Percentiles rank a stretch among this genome's conserved stretches.
phyloP scores from a whole-genome alignment of 2,888 invertebrate species.

The Antheraea yamamai region DNA sequence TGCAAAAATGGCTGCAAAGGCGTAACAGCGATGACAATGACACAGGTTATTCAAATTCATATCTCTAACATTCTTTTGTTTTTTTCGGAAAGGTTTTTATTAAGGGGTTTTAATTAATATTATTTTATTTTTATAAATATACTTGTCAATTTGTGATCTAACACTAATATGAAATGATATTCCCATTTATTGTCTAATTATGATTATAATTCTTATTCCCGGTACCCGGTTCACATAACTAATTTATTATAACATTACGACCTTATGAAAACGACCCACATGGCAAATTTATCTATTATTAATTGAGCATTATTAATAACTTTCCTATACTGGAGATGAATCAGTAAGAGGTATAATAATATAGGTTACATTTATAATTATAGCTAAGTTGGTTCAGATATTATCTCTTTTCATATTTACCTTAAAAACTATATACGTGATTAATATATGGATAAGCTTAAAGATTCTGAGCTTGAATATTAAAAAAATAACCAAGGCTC shows the following conservation, averaged over 20 bases:
- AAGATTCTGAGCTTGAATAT: too few relatives aligned
- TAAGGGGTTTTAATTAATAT: not conserved
- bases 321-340: not conserved
- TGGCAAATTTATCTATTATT: too few relatives aligned
- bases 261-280: too few relatives aligned
- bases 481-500: too few relatives aligned
- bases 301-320: too few relatives aligned
- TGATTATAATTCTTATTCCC: not conserved
- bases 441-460: too few relatives aligned
- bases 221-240: not conserved
- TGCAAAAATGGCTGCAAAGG: slow-evolving; percentile 72
- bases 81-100: not conserved
- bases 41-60: slow-evolving; percentile 47
- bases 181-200: not conserved
- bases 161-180: not conserved
- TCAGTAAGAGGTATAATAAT: not conserved
- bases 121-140: not conserved
- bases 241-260: too few relatives aligned
- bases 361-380: not conserved
- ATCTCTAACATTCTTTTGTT: not conserved
- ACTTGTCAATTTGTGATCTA: not conserved
- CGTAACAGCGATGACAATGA: slow-evolving; percentile 67
- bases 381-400: too few relatives aligned
- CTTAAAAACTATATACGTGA: not conserved
- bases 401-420: too few relatives aligned